Conservation (phyloP, 2,888 invertebrate species). For the Amphiduros pacificus region DNA sequence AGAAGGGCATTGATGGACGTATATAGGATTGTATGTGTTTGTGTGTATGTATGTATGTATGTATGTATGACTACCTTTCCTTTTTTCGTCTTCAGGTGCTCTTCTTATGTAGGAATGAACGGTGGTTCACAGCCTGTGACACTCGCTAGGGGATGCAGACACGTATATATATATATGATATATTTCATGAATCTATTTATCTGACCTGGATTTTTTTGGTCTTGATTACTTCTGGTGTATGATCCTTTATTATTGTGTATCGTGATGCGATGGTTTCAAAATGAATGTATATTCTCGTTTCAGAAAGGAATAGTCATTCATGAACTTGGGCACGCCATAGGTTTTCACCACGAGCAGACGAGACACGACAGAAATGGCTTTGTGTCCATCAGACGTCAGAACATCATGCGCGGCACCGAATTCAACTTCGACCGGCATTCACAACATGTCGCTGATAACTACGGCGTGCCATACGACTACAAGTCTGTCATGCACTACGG, state of each 20-base stretch:
- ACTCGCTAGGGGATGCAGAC: background rate
- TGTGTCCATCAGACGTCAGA: background rate
- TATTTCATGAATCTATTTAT: no score
- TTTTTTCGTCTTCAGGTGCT: background rate
- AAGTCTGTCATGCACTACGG: slow-evolving; percentile 44
- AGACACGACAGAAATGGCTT: slow-evolving; percentile 36
- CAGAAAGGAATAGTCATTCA: slow-evolving; percentile 43
- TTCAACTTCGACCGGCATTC: slow-evolving; percentile 39
- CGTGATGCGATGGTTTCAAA: no score
- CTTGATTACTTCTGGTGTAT: no score
- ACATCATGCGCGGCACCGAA: slow-evolving; percentile 10
- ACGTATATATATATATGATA: background rate
- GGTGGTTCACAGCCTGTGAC: background rate
- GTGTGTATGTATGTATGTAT: no score
- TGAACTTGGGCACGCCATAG: slow-evolving; percentile 45
- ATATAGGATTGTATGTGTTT: no score
- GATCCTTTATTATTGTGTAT: no score
- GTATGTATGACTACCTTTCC: no score
- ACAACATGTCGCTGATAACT: slow-evolving; percentile 25
- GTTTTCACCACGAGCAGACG: slow-evolving; percentile 45
- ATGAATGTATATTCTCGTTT: slow-evolving; percentile 12
- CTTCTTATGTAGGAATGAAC: background rate
- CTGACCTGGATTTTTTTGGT: no score
- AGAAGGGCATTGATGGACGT: no score
- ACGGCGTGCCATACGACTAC: slow-evolving; percentile 43